Evolutionary conservation across 2,888 invertebrate genomes (phyloP), one percentile per base, ranked within the genome.

Genomic region (Clivina fossor): DNA sequence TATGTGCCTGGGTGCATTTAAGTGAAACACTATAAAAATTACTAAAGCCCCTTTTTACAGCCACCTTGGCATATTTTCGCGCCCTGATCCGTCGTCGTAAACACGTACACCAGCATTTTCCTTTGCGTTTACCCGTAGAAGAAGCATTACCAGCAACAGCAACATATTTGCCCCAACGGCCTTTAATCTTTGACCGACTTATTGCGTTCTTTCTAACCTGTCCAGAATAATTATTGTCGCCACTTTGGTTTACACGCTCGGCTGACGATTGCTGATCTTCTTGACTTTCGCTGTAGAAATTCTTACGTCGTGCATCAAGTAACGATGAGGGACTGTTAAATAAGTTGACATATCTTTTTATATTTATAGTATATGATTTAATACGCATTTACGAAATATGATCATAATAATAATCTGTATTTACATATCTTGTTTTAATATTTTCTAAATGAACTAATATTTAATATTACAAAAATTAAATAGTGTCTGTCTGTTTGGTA

Each of bases 81-180:
- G 40, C 49, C 49, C 40, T 49, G 26, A 38, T n/a, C 49, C 19
- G 26, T 19, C 32, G 8, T 30, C 28, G 46, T 20, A 38, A 5
- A 19, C 28, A 30, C 5, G 8, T 26, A 46, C 46, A 46, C 20
- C 18, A 19, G 13, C 15, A 38, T n/a, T 18, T 49, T 38, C 40
- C 30, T 38, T 49, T 49, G 20, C 11, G 28, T 30, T 46, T 46
- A 20, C 46, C 32, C 46, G 28, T 32, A n/a, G n/a, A n/a, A n/a
- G n/a, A n/a, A n/a, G n/a, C n/a, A n/a, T n/a, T n/a, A n/a, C n/a
- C n/a, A 33, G 33, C 33, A 33, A 13, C 33, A 33, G n/a, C 9
- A 33, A 13, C 4, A 38, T 37, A 30, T 43, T 53, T 53, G 2
- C 22, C 51, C 41, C 28, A 19, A 30, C 30, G 51, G 28, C 24